Evolutionary conservation across 2,888 invertebrate genomes (phyloP).

Genomic region (Micoletzkya japonica): DNA sequence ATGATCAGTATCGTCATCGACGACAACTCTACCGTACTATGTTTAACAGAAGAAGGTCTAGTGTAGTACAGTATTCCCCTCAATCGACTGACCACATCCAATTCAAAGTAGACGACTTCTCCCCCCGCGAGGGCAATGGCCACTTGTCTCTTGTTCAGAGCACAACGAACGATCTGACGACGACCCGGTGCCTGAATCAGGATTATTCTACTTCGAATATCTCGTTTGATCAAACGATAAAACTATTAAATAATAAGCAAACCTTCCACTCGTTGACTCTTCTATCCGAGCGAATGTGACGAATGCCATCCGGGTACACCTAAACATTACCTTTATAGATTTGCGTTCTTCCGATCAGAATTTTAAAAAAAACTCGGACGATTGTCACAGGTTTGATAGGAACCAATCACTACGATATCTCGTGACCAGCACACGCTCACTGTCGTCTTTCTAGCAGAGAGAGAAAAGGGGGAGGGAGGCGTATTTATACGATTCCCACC

Average conservation of each 20-base stretch:
- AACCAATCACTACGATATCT: conserved; percentile 16
- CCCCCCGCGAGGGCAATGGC: conserved; percentile 90
- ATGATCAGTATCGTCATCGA: no score
- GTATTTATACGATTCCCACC: background rate
- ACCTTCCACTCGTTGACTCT: conserved; percentile 93
- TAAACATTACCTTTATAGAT: conserved; percentile 59
- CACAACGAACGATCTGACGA: conserved; percentile 93
- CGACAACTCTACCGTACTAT: background rate
- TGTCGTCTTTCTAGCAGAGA: conserved; percentile 26
- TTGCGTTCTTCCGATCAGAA: background rate
- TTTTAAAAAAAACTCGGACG: background rate
- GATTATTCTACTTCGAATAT: background rate
- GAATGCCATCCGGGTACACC: conserved; percentile 96
- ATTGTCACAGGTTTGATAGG: conserved; percentile 25
- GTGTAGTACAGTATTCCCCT: no score
- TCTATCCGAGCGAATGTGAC: conserved; percentile 95
- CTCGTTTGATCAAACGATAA: background rate
- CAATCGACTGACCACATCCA: conserved; percentile 85
- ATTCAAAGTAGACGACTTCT: conserved; percentile 97
- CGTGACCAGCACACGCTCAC: conserved; percentile 28
- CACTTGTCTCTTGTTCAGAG: conserved; percentile 96
- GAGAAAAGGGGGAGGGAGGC: background rate
- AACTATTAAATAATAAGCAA: background rate
- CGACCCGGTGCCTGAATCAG: conserved; percentile 82
- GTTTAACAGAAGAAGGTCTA: no score